phyloP scores from a whole-genome alignment of 2,888 invertebrate species.

The Zaprionus obscuricornis region DNA sequence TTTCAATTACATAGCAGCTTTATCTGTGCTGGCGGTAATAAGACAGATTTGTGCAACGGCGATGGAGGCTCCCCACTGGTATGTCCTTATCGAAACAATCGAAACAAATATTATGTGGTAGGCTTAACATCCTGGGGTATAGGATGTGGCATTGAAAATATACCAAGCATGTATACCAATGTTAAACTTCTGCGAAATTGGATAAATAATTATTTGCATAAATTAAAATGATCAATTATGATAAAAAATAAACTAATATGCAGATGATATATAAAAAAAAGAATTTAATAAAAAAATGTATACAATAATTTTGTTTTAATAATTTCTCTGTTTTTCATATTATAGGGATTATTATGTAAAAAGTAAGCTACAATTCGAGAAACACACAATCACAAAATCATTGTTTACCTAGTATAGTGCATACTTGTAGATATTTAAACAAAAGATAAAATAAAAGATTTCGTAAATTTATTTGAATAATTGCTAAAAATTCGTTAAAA shows the following conservation, averaged over 20 bases:
- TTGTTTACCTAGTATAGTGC: no score
- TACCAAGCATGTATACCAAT: slow-evolving; percentile 90
- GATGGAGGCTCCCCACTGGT: slow-evolving; percentile 92
- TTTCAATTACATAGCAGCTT: slow-evolving; percentile 88
- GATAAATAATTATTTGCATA: slow-evolving; percentile 14
- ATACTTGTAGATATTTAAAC: no score
- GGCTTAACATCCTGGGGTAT: slow-evolving; percentile 93
- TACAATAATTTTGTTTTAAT: no score
- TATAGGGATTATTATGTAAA: no score
- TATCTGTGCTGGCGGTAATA: slow-evolving; percentile 90
- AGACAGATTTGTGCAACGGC: slow-evolving; percentile 88
- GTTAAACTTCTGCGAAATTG: slow-evolving; percentile 84
- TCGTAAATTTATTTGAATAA: no score
- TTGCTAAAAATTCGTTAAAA: no score
- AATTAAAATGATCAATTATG: neutral
- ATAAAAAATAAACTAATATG: neutral
- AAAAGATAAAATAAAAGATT: no score
- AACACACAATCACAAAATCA: no score
- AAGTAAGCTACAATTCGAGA: no score
- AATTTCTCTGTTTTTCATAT: no score
- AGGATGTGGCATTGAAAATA: slow-evolving; percentile 87
- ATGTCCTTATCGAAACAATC: slow-evolving; percentile 85
- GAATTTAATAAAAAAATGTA: no score
- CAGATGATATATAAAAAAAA: no score
- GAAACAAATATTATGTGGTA: slow-evolving; percentile 64